Evolutionary conservation across 2,113 vertebrate species (phyloP).

Genomic region (Labeo catla): DNA sequence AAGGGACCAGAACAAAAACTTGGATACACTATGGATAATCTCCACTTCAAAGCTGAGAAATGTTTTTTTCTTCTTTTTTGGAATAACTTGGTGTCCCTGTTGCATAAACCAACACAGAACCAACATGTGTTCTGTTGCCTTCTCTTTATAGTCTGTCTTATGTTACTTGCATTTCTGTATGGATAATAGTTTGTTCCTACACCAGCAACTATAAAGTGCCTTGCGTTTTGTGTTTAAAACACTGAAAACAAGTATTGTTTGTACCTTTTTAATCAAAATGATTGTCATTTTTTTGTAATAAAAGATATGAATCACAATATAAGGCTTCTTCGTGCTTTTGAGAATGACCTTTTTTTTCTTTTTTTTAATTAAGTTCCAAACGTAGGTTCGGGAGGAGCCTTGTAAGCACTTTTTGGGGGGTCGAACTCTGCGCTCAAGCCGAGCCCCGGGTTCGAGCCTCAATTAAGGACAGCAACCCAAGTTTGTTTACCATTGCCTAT

Average conservation of each 20-base stretch:
- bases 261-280: slow-evolving; percentile 31
- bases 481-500: too few relatives aligned
- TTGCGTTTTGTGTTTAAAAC: slow-evolving; percentile 17
- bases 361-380: too few relatives aligned
- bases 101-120: background rate
- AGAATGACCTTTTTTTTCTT: too few relatives aligned
- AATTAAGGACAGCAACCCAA: too few relatives aligned
- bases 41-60: background rate
- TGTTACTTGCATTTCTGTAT: background rate
- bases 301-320: slow-evolving; percentile 25
- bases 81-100: background rate
- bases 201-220: background rate
- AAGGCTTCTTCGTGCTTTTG: background rate
- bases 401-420: too few relatives aligned
- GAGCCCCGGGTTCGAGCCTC: too few relatives aligned
- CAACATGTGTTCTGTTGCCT: background rate
- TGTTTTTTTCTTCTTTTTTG: background rate
- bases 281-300: slow-evolving; percentile 17
- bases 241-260: slow-evolving; percentile 33
- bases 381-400: too few relatives aligned
- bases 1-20: background rate
- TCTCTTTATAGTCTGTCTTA: background rate
- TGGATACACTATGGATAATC: background rate
- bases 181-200: background rate
- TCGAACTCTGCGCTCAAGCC: too few relatives aligned